Conservation (phyloP, 2,888 invertebrate species). For the Drosophila anomelani region DNA sequence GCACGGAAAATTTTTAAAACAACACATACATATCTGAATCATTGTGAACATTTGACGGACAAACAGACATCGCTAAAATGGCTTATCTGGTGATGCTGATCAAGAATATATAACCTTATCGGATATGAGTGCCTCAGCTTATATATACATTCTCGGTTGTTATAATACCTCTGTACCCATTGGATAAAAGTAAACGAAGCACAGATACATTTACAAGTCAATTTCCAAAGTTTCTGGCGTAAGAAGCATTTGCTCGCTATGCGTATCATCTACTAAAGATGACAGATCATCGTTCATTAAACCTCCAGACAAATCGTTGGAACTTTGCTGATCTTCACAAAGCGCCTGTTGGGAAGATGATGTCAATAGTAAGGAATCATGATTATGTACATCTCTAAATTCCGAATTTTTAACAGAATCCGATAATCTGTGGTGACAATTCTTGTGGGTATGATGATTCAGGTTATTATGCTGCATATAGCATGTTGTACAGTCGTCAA, state of each 20-base stretch:
- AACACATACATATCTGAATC: neutral
- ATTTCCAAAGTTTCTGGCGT: constrained; percentile 86
- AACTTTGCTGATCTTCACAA: constrained; percentile 63
- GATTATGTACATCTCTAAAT: constrained; percentile 51
- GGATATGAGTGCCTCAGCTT: neutral
- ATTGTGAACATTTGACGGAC: neutral
- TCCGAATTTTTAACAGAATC: constrained; percentile 24
- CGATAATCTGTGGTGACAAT: constrained; percentile 36
- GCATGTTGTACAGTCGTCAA: constrained; percentile 39
- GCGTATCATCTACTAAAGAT: constrained; percentile 81
- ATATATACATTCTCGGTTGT: neutral
- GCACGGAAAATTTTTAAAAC: neutral
- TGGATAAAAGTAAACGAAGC: neutral
- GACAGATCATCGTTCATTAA: constrained; percentile 85
- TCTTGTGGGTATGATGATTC: constrained; percentile 29
- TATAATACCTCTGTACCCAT: neutral
- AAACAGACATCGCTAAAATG: neutral
- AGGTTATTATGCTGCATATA: constrained; percentile 35
- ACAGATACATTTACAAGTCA: constrained; percentile 71
- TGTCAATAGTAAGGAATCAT: constrained; percentile 81
- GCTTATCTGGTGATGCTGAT: neutral
- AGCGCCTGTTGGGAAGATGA: constrained; percentile 78
- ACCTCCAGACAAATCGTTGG: constrained; percentile 80
- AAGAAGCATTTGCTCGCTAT: constrained; percentile 85
- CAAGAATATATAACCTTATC: neutral